Evolutionary conservation across 2,888 invertebrate species (phyloP), one percentile per base, ranked within the genome.

Genomic region (Beris morrisii): DNA sequence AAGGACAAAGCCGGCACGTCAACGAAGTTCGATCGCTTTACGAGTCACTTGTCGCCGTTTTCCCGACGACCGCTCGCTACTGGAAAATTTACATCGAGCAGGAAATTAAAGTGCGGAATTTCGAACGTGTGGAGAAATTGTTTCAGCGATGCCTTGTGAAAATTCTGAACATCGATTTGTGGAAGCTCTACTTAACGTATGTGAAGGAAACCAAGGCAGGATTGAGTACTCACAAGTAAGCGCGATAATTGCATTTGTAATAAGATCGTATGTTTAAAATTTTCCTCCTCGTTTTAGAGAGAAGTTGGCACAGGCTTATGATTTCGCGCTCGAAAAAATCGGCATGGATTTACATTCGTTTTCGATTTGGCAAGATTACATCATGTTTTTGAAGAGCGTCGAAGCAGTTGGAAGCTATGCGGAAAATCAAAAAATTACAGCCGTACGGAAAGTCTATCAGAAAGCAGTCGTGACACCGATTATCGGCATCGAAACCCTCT

Each of bases 51-150:
- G 93, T 99, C 0, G 82, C 86, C 1, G 93, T 95, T 5, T 99
- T 98, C 77, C 97, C 98, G 0, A 96, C 95, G 44, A 93, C 97
- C 5, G 99, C 98, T 3, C 87, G 97, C 67, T 99, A 93, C 79
- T 99, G 99, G 99, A 96, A 97, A 83, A 93, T 97, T 73, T 99
- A 96, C 82, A 97, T 97, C 73, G 97, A 97, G 78, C 95, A 96
- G 83, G 97, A 97, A 70, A 94, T 99, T 90, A 97, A 97, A 82
- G 90, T 92, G 73, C 88, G 96, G 81, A 95, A 97, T 84, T 98
- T 93, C 85, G 99, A 99, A 82, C 92, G 92, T 79, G 99, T 99
- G 52, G 99, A 99, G 88, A 97, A 97, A 92, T 86, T 99, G 73
- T 99, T 99, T 84, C 95, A 96, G 85, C 86, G 97, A 73, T 98